Evolutionary conservation across 2,888 invertebrate genomes (phyloP).

Genomic region (Cantharis nigra): DNA sequence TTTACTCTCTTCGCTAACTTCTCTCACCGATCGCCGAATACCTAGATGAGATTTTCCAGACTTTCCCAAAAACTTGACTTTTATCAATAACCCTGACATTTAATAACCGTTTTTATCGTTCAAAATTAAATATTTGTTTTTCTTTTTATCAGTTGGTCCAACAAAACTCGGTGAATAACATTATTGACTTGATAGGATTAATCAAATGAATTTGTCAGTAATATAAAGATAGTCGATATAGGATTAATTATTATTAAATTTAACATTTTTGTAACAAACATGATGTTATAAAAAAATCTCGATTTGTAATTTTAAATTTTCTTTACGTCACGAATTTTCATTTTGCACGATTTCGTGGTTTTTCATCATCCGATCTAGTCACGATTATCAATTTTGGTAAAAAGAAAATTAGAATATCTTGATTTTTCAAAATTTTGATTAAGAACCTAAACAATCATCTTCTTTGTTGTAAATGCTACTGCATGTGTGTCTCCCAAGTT

Average conservation of each 20-base stretch:
- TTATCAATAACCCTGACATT: not conserved
- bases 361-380: not conserved
- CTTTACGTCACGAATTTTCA: not conserved
- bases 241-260: not conserved
- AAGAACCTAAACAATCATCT: not conserved
- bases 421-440: not conserved
- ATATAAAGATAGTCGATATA: not conserved
- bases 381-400: not conserved
- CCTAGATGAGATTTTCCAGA: not conserved
- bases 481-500: not conserved
- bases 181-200: not conserved
- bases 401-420: not conserved
- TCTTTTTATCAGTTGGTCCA: not conserved
- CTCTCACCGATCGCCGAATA: not conserved
- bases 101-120: not conserved
- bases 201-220: not conserved
- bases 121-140: not conserved
- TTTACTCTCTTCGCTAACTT: not conserved
- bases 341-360: not conserved
- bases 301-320: not conserved
- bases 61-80: not conserved
- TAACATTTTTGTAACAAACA: too few species aligned
- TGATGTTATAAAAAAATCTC: not conserved
- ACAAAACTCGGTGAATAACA: not conserved
- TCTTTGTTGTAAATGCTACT: not conserved